phyloP scores from a whole-genome alignment of 2,888 invertebrate genomes.

The Ephialtes manifestator region DNA sequence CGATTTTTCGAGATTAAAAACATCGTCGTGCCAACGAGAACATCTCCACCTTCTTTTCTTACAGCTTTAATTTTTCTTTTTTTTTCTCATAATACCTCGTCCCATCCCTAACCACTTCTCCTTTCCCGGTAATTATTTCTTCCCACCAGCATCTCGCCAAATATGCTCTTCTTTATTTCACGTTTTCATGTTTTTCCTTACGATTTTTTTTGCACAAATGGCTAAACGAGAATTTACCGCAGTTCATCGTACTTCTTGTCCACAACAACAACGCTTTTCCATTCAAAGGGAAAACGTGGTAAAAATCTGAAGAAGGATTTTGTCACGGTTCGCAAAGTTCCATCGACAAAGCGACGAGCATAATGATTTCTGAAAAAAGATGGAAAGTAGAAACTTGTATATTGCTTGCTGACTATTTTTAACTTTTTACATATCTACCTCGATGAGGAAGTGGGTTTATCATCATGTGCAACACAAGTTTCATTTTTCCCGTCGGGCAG shows the following conservation, averaged over 20 bases:
- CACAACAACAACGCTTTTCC: not conserved
- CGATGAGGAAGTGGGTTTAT: no score
- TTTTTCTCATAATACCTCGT: not conserved
- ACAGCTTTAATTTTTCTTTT: not conserved
- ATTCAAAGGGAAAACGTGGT: not conserved
- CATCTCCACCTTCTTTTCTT: constrained; percentile 23
- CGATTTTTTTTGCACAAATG: constrained; percentile 34
- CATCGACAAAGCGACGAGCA: constrained; percentile 7
- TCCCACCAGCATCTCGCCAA: not conserved
- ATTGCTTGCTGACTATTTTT: no score
- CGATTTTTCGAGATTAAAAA: constrained; percentile 64
- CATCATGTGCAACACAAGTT: no score
- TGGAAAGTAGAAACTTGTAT: no score
- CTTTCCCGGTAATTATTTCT: constrained; percentile 20
- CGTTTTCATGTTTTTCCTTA: constrained; percentile 18
- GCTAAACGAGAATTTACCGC: constrained; percentile 47
- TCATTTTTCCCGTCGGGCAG: no score
- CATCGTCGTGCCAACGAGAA: constrained; percentile 37
- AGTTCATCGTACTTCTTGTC: constrained; percentile 12
- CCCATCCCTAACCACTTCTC: not conserved
- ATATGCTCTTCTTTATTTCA: constrained; percentile 30
- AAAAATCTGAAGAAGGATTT: constrained; percentile 4
- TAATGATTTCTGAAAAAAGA: no score
- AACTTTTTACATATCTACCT: no score
- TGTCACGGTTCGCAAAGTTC: constrained; percentile 17